Evolutionary conservation across 2,888 invertebrate species (phyloP), one percentile per base, ranked within the genome.

Genomic region (Andrena dorsata): DNA sequence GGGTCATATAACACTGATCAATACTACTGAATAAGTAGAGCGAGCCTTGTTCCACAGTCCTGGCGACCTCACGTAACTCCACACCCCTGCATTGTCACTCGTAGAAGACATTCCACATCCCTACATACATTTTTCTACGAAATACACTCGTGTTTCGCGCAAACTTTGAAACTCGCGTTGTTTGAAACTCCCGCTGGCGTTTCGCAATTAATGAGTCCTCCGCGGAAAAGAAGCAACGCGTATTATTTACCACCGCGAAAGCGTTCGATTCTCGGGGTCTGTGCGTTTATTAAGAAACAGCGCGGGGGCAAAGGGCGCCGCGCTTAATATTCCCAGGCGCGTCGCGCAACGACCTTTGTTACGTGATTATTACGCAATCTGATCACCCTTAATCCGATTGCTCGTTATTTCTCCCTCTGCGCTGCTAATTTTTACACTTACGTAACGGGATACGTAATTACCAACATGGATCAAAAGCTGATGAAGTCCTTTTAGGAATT

Each of bases 141-240:
- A 16, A 41, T 4, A 41, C 41, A 41, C 41, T 41, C 41, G 1
- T 41, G 13, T 41, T 1, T 23, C 56, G 26, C 26, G 26, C 5
- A 26, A 56, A 23, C 23, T 23, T 23, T 23, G 16, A 16, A 13
- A 8, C 56, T 8, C 3, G 26, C 26, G 23, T 41, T 4, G 13
- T 4, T 41, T 13, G 13, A 41, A 41, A 41, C 58, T 5, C 30
- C n/a, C 26, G 30, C 1, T 20, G 32, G 4, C 41, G 16, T 23
- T 41, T 56, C 30, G 68, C 56, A 35, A 69, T 69, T 53, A 35
- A 69, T 16, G 56, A 64, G 1, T 47, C 64, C 20, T 2, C 6
- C 23, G 64, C 64, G 20, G 13, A 26, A 23, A 64, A 41, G 26
- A 26, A 64, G 13, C 26, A 13, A 26, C 56, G 56, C 16, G 41